A percentile compares a stretch with the other conserved stretches of the same genome.
These are phyloP conservation scores for Chymomyza caudatula DNA, from an alignment of 2,888 invertebrate genomes.

Conservation along the genomic window DNA sequence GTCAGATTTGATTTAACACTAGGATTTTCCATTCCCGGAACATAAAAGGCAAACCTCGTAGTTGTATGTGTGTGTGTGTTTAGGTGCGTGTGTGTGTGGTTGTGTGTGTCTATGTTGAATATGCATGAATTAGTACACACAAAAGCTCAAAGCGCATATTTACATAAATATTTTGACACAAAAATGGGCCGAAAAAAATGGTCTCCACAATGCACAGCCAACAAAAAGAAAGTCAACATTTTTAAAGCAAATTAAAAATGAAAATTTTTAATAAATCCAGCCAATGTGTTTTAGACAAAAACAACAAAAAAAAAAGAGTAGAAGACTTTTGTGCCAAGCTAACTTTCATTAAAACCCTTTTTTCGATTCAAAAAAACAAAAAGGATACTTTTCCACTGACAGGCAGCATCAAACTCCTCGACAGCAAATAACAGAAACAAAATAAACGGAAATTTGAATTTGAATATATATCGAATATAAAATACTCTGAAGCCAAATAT, in stretches of 20 bases:
- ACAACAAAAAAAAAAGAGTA: neutral
- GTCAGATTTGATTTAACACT: too few species aligned
- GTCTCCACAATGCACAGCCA: neutral
- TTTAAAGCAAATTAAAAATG: neutral
- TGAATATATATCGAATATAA: neutral
- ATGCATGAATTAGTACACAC: neutral
- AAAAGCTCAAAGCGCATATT: neutral
- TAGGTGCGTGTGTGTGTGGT: too few species aligned
- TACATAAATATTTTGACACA: neutral
- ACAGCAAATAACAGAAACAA: neutral
- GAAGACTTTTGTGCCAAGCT: conserved; percentile 4
- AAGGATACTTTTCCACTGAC: neutral
- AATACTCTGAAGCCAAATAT: neutral
- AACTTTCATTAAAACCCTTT: conserved; percentile 14
- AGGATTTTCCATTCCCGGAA: too few species aligned
- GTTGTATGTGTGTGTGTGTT: neutral
- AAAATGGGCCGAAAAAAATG: neutral
- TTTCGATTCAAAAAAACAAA: neutral
- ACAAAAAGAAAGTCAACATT: conserved; percentile 1
- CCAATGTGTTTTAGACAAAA: neutral
- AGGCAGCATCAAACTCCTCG: neutral
- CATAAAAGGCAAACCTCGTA: too few species aligned
- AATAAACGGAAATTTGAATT: neutral
- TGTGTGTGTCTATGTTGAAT: neutral
- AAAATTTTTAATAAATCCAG: neutral